Percentiles rank a stretch among this genome's conserved stretches.
These are phyloP conservation scores for Malurus leucopterus DNA, from an alignment of 2,797 vertebrate species.

Conservation along the genomic window DNA sequence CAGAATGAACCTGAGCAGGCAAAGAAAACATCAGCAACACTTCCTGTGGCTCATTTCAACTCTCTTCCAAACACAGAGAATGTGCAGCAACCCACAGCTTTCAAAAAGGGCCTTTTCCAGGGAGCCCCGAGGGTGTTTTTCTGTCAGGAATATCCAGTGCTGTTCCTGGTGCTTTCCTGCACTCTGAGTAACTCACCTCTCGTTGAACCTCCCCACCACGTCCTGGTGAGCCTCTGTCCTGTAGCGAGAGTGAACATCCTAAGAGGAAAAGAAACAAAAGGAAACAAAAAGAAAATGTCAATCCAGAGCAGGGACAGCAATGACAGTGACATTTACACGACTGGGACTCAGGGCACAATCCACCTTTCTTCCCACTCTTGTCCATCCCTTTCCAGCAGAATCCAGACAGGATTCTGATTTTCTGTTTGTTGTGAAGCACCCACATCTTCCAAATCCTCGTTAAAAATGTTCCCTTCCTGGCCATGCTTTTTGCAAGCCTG, in stretches of 20 bases:
- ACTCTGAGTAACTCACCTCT: slow-evolving; percentile 75
- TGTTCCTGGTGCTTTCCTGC: background rate
- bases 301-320: background rate
- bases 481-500: background rate
- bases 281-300: background rate
- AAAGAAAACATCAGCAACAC: background rate
- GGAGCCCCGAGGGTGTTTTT: background rate
- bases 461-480: background rate
- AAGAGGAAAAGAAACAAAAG: background rate
- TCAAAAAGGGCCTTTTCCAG: background rate
- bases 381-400: background rate
- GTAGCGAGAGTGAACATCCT: slow-evolving; percentile 95
- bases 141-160: rapidly evolving
- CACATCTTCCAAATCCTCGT: background rate
- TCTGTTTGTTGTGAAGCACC: background rate
- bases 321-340: background rate
- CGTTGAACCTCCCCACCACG: slow-evolving; percentile 93
- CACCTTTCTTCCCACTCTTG: background rate
- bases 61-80: background rate
- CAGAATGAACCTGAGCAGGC: slow-evolving; percentile 85
- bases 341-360: background rate
- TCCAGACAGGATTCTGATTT: background rate
- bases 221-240: slow-evolving; percentile 96
- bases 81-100: background rate
- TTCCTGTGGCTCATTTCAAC: background rate